Evolutionary conservation across 2,113 vertebrate genomes (phyloP).

Genomic region (Lepidothrix coronata): DNA sequence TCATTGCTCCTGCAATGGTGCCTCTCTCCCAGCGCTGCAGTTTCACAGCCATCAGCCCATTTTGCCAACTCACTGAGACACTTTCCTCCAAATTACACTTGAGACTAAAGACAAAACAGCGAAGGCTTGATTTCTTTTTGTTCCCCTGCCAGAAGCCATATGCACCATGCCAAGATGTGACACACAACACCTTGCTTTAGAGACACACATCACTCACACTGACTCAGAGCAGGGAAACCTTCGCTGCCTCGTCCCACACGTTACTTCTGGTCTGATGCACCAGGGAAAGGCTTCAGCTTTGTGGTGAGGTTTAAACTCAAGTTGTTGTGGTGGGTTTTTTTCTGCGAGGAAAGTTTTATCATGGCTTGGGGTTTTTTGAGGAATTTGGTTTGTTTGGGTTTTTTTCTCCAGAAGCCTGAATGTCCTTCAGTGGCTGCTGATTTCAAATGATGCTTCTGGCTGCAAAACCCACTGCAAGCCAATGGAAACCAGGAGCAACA

Average conservation of each 20-base stretch:
- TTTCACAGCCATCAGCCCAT: neutral
- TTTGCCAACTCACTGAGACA: neutral
- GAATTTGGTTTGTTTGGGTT: neutral
- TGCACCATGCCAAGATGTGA: neutral
- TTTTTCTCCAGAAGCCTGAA: neutral
- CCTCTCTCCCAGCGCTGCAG: neutral
- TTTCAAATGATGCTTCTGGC: neutral
- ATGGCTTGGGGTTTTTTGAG: neutral
- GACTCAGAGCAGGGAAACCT: neutral
- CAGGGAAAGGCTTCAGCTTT: neutral
- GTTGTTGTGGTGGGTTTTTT: neutral
- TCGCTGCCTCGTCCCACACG: neutral
- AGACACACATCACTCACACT: neutral
- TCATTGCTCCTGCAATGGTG: accelerated
- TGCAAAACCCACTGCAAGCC: neutral
- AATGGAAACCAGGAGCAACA: neutral
- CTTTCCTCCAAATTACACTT: neutral
- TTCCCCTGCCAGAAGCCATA: neutral
- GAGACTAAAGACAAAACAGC: neutral
- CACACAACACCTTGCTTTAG: neutral
- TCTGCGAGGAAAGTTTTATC: neutral
- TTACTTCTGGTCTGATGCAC: neutral
- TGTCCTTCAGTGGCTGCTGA: accelerated
- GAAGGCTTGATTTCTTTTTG: neutral
- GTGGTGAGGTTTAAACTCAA: neutral